Conservation (phyloP, 2,888 invertebrate species). For the Parnassius smintheus region DNA sequence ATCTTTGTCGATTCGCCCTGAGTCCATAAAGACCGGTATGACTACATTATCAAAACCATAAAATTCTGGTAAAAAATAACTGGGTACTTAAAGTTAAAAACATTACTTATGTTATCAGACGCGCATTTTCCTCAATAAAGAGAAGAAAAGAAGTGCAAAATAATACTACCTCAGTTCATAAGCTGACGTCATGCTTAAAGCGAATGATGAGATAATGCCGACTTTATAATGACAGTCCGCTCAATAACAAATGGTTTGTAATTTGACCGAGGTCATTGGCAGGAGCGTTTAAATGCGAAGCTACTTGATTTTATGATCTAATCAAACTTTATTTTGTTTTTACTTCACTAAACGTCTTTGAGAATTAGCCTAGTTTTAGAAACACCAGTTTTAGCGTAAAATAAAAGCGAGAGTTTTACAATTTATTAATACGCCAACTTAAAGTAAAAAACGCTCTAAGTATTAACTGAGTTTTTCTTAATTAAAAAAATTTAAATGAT, state of each 20-base stretch:
- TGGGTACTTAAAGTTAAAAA: constrained; percentile 4
- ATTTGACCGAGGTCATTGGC: constrained; percentile 27
- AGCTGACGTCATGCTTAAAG: constrained; percentile 51
- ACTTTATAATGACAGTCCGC: constrained; percentile 27
- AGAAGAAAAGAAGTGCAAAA: constrained; percentile 20
- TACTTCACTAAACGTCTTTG: neutral
- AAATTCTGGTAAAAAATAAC: neutral
- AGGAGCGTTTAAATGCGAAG: constrained; percentile 20
- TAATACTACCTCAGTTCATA: constrained; percentile 17
- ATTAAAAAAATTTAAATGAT: no score
- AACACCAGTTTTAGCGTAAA: constrained; percentile 2
- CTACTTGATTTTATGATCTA: constrained; percentile 20
- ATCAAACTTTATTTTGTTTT: constrained; percentile 13
- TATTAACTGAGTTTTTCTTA: no score
- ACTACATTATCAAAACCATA: neutral
- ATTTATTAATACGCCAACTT: neutral
- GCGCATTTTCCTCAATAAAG: constrained; percentile 6
- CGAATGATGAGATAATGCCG: constrained; percentile 55
- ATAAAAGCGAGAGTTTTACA: constrained; percentile 18
- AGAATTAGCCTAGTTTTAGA: constrained; percentile 5
- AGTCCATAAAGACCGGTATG: no score
- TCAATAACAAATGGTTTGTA: constrained; percentile 28
- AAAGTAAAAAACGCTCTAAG: no score
- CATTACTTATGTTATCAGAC: constrained; percentile 14
- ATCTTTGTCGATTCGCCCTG: no score